Conservation (phyloP, 2,113 vertebrate species). For the Todiramphus chloris region DNA sequence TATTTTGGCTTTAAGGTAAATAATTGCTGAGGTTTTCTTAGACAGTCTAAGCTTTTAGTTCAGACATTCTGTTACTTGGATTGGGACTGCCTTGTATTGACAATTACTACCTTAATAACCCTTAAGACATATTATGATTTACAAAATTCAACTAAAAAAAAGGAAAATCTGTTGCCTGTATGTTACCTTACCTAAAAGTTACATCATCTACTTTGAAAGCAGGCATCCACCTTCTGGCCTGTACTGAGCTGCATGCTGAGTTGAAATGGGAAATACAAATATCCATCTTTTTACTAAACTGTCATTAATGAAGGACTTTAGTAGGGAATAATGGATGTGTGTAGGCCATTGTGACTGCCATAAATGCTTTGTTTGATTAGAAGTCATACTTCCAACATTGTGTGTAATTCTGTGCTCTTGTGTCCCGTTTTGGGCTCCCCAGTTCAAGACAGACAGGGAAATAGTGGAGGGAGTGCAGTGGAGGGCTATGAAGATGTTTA, state of each 20-base stretch:
- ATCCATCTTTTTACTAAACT: neutral
- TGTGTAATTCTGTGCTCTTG: too few species aligned
- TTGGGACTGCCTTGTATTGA: neutral
- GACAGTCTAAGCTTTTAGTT: neutral
- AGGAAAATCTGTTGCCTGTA: neutral
- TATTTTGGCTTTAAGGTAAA: neutral
- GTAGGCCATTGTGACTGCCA: neutral
- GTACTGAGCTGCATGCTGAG: neutral
- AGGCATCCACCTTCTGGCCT: neutral
- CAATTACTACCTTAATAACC: neutral
- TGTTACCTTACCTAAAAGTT: neutral
- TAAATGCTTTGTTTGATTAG: neutral
- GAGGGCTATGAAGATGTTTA: too few species aligned
- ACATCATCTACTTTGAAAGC: neutral
- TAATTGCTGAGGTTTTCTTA: neutral
- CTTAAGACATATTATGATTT: neutral
- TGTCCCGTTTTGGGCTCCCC: too few species aligned
- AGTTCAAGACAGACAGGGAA: too few species aligned
- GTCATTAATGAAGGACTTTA: neutral
- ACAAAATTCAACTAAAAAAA: neutral
- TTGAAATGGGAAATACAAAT: neutral
- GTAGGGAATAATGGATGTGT: neutral
- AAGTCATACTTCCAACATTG: neutral
- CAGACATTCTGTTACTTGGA: neutral
- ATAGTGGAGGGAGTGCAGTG: too few species aligned